Base-by-base conservation (phyloP, 2,888 invertebrate species). In the Lasioglossum morio region DNA sequence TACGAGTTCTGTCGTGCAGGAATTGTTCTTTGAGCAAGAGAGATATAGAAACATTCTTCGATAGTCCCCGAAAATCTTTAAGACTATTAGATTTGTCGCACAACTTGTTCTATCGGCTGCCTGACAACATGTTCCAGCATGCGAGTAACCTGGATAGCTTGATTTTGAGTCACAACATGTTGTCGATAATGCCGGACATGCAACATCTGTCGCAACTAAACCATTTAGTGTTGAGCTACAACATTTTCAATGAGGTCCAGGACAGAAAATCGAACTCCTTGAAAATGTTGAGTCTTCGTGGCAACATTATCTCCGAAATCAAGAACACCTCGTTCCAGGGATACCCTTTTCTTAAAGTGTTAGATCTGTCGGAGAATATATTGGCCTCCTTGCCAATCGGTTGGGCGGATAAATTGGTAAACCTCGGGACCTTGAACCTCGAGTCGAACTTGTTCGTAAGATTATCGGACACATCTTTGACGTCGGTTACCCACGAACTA, bases 241-340 rank as follows among this genome's bases (percentile, higher is more conserved):
- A 87, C 37, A 0, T 0, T 0, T 81, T 87, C 4, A 0, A 10
- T 0, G 2, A 48, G 0, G 0, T 2, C 0, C 8, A 7, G 14
- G 30, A 66, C 2, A 19, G 34, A 34, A 30, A 0, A 1, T 0
- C 8, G 2, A 4, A 3, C 0, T 43, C 46, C 0, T 81, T 94
- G 10, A 88, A 85, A 60, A 90, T 84, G 83, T 86, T 94, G 5
- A 85, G 85, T 0, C 80, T 94, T 5, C 88, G 89, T 4, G 86
- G 86, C 1, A 95, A 94, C 80, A 40, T 72, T 2, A 93, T 95
- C 53, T 57, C 37, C 0, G n/a, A 60, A 0, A 91, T 94, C 69
- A 7, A 14, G 7, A 7, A 0, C 7, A 34, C 16, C 34, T 3
- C 63, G 30, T 66, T 66, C 34, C 19, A 1, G 1, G 16, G 16